Base-by-base conservation (phyloP, 2,797 vertebrate species). In the Coregonus suidteri region DNA sequence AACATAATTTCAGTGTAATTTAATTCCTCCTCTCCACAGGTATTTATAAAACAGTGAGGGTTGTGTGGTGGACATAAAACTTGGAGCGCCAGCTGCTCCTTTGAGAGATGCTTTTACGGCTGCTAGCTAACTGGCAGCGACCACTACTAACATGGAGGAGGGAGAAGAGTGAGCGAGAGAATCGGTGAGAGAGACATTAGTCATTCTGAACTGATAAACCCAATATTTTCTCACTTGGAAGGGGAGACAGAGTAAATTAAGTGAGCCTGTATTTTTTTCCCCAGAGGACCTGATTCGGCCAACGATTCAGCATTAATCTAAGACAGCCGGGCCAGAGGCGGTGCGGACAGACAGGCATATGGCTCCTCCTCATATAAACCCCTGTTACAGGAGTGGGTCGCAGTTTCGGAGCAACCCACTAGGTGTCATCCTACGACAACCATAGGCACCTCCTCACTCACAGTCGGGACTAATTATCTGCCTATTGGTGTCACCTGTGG, bases 301-400 rank as follows among this genome's bases (percentile, higher is more conserved):
- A 83, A 79, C 47, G 11, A 80, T 77, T 81, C 79, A 82, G 86
- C 90, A 86, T 88, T 76, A 85, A 80, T 85, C 89, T 85, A 87
- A 89, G 89, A 86, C 86, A 86, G 81, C 81, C 87, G 87, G 87
- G 88, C 90, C 88, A 88, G 77, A 82, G 79, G 77, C 85, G 82
- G 65, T 16, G 14, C 3, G 11, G 16, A 20, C 37, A 70, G 35
- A 52, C 41, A 71, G 6, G 51, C 56, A 59, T 18, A 59, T 18
- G n/a, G 5, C 5, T 20, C 5, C 4, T 59, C 15, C 56, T 59
- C 56, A 18, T 18, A 25, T 25, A 25, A 25, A 25, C 25, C 25
- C 25, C 25, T 25, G 25, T 25, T 25, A 25, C 25, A 25, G 25
- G 25, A 25, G 25, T 25, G 25, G 25, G 25, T 25, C 25, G 25